phyloP scores from a whole-genome alignment of 2,888 invertebrate genomes.

The Trissolcus japonicus region DNA sequence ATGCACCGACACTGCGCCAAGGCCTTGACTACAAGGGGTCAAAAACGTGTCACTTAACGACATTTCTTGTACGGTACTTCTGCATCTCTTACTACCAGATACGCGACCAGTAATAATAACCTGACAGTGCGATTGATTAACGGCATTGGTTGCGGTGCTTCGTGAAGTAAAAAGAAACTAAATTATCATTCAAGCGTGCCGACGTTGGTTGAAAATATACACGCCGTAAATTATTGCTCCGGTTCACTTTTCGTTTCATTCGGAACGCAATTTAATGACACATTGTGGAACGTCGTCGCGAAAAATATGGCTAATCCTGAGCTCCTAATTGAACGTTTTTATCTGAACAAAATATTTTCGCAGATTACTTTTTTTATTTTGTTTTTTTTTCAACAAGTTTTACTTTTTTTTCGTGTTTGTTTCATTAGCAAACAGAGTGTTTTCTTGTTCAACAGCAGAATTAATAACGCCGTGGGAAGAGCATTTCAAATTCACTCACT shows the following conservation, averaged over 20 bases:
- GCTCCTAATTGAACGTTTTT: constrained; percentile 23
- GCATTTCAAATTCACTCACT: constrained; percentile 3
- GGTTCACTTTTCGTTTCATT: constrained; percentile 43
- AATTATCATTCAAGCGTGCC: constrained; percentile 36
- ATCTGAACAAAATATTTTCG: too few relatives aligned
- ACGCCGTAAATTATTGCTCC: constrained; percentile 27
- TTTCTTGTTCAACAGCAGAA: neutral
- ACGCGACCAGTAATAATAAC: constrained; percentile 47
- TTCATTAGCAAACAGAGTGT: neutral
- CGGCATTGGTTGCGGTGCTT: constrained; percentile 25
- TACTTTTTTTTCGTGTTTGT: neutral
- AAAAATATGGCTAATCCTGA: constrained; percentile 14
- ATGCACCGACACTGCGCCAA: constrained; percentile 32
- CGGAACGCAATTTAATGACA: constrained; percentile 19
- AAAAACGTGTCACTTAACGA: constrained; percentile 55
- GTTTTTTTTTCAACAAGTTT: too few relatives aligned
- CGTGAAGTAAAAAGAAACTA: constrained; percentile 19
- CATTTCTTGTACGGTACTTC: constrained; percentile 49
- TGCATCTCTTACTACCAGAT: constrained; percentile 41
- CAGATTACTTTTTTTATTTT: too few relatives aligned
- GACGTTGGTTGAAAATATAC: constrained; percentile 19
- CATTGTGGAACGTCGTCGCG: constrained; percentile 2
- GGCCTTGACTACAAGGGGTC: constrained; percentile 46
- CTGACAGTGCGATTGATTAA: constrained; percentile 52
- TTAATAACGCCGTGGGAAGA: too few relatives aligned